Percentiles rank a stretch among this genome's conserved stretches.
Evolutionary conservation across 2,888 invertebrate genomes (phyloP).

Genomic region (Drosophila pseudotakahashii): DNA sequence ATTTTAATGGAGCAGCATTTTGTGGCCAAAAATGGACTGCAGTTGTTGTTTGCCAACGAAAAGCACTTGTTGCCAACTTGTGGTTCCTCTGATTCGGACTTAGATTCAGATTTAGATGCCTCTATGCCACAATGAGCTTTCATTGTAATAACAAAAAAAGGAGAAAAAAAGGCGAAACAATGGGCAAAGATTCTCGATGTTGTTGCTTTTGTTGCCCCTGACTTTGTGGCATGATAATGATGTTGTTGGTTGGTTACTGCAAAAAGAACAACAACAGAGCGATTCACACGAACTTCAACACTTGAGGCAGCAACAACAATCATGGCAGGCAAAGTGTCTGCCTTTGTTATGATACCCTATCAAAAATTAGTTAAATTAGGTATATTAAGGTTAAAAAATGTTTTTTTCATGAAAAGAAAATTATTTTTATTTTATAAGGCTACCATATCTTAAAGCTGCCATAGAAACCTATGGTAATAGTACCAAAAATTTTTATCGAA

Average conservation of each 20-base stretch:
- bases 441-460: too few species aligned
- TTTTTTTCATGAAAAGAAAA: too few species aligned
- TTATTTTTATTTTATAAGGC: too few species aligned
- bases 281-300: constrained; percentile 78
- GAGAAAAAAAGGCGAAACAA: constrained; percentile 58
- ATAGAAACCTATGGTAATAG: too few species aligned
- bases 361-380: too few species aligned
- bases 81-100: constrained; percentile 18
- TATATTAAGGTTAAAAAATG: too few species aligned
- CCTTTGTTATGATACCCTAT: constrained; percentile 28
- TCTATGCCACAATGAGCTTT: constrained; percentile 67
- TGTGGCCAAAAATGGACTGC: constrained; percentile 76
- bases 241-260: constrained; percentile 53
- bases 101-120: constrained; percentile 20
- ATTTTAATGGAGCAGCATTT: constrained; percentile 66
- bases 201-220: constrained; percentile 37
- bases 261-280: constrained; percentile 38
- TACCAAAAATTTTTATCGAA: too few species aligned
- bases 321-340: constrained; percentile 34
- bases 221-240: constrained; percentile 65
- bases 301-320: constrained; percentile 49
- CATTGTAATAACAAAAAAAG: constrained; percentile 74
- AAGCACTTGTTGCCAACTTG: constrained; percentile 66
- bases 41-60: constrained; percentile 33
- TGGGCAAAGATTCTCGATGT: constrained; percentile 55